Conservation (phyloP, 2,797 vertebrate species). For the Brachyalestes nurse region DNA sequence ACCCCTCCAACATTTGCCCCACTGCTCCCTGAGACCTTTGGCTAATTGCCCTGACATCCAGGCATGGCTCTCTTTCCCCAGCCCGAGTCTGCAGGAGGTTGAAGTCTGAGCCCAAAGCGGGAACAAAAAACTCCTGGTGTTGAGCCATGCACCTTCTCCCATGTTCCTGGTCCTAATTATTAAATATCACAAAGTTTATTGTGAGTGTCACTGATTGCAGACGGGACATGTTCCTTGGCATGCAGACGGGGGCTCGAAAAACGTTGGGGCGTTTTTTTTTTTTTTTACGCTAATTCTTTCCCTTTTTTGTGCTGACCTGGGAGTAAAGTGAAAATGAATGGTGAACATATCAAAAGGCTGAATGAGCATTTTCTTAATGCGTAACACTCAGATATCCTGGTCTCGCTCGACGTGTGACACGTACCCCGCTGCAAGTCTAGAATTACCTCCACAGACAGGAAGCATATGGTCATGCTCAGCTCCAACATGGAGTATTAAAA, state of each 20-base stretch:
- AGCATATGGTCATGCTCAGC: constrained; percentile 25
- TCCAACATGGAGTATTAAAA: constrained; percentile 5
- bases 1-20: constrained; percentile 69
- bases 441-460: constrained; percentile 34
- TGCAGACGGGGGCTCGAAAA: constrained; percentile 36
- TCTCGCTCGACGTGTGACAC: constrained; percentile 27
- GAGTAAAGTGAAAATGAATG: constrained; percentile 44
- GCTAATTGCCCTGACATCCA: constrained; percentile 70
- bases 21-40: constrained; percentile 75
- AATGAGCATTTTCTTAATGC: constrained; percentile 33
- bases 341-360: constrained; percentile 33
- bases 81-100: constrained; percentile 3
- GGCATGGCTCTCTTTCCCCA: constrained; percentile 54
- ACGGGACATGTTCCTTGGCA: constrained; percentile 68
- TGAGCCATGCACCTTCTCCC: constrained; percentile 56
- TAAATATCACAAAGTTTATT: constrained; percentile 71
- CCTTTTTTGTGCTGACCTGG: constrained; percentile 30
- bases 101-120: constrained; percentile 25
- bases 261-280: not conserved
- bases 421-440: constrained; percentile 19
- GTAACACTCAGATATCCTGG: constrained; percentile 30
- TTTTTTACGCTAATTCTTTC: constrained; percentile 24
- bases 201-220: constrained; percentile 69
- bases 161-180: constrained; percentile 67
- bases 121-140: constrained; percentile 16